phyloP scores from a whole-genome alignment of 23 tunicate genomes.

The Pegea sp. region DNA sequence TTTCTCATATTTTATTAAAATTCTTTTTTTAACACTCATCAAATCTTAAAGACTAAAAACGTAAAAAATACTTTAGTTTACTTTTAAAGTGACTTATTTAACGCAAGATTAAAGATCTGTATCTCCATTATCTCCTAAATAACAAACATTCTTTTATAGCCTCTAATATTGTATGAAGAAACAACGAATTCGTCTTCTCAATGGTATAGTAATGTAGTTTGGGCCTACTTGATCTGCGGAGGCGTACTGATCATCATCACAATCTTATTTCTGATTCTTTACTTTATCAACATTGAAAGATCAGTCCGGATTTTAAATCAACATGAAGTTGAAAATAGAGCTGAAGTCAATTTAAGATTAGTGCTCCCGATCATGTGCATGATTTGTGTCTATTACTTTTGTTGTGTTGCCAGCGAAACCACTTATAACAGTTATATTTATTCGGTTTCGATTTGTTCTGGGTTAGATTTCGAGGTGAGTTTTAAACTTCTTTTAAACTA shows the following conservation, averaged over 20 bases:
- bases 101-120: too few species aligned
- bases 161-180: too few species aligned
- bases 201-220: conserved; percentile 30
- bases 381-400: conserved; percentile 68
- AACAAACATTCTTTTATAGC: too few species aligned
- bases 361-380: conserved; percentile 23
- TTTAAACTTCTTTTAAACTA: too few species aligned
- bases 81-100: too few species aligned
- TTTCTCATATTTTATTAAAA: too few species aligned
- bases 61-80: too few species aligned
- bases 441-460: conserved; percentile 86
- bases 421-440: conserved; percentile 89
- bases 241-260: conserved; percentile 17
- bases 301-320: conserved; percentile 10
- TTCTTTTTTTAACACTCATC: too few species aligned
- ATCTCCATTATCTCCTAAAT: too few species aligned
- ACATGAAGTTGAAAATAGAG: conserved; percentile 27
- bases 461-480: conserved; percentile 42
- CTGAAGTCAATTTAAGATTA: conserved; percentile 22
- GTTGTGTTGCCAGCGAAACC: conserved; percentile 87
- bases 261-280: conserved; percentile 20
- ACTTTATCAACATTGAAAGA: conserved; percentile 13
- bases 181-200: not conserved
- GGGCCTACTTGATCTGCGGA: conserved; percentile 87
- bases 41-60: too few species aligned